Base-by-base conservation (phyloP, 1,140 invertebrate species). In the Neuroterus valhalla region DNA sequence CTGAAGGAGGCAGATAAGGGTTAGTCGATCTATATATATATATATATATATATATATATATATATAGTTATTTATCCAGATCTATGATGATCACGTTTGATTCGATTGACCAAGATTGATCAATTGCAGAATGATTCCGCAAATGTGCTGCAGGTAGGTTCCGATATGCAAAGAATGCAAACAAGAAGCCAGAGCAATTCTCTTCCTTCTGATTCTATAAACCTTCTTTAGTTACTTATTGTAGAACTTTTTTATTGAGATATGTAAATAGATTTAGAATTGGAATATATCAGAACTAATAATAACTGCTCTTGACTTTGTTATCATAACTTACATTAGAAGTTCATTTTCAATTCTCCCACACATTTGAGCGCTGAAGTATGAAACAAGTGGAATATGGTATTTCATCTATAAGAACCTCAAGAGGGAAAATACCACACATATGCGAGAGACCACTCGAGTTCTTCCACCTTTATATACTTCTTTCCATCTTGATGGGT, bases 401-500 rank as follows among this genome's bases (percentile, higher is more conserved):
- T 3, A 26, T 55, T 21, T 55, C 21, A 21, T 12, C 14, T 31
- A 62, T 6, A 14, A 15, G n/a, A 48, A 4, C 46, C 5, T 48
- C 2, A 38, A 31, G 0, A 38, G 12, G 52, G 26, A 23, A n/a
- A 62, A 38, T 12, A 31, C 31, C 12, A 31, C 14, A 62, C 15
- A 62, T 62, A 23, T 62, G 55, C 23, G n/a, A 15, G 12, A 38
- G 55, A 62, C 31, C 55, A 55, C 19, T 55, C 19, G 52, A 55
- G 52, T 38, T 38, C 1, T 38, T 38, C 31, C 10, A 50, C 5
- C 48, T 19, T 8, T 50, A 62, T 62, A 26, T 26, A 38, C 26
- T 31, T 62, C 55, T 62, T 62, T 62, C 23, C 26, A 62, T 62
- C 23, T 31, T 62, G 55, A 62, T 62, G n/a, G 26, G 31, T 62